A percentile compares a stretch with the other conserved stretches of the same genome.
These are phyloP conservation scores for Oryzaephilus surinamensis DNA, from an alignment of 1,140 invertebrate species.

Conservation along the genomic window DNA sequence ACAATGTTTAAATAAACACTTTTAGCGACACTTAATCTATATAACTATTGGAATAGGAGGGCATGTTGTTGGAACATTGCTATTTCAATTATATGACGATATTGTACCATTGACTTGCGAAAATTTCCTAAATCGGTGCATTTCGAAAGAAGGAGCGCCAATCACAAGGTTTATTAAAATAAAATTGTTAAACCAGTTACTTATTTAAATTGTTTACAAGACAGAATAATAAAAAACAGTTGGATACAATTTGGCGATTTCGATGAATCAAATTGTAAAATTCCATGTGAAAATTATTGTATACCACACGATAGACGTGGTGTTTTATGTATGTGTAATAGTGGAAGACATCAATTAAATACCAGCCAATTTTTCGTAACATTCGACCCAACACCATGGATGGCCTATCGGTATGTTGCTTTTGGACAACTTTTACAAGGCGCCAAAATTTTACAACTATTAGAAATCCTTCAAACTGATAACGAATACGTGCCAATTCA, in stretches of 20 bases:
- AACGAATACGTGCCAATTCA: constrained; percentile 40
- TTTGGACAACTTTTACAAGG: constrained; percentile 58
- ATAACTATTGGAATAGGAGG: constrained; percentile 38
- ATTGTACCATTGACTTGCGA: constrained; percentile 40
- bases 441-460: constrained; percentile 37
- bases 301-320: constrained; percentile 43
- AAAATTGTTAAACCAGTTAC: constrained; percentile 6
- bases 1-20: too few relatives aligned
- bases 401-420: constrained; percentile 67
- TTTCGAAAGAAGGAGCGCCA: constrained; percentile 24
- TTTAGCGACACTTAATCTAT: constrained; percentile 41
- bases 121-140: constrained; percentile 40
- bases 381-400: constrained; percentile 60
- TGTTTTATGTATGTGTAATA: constrained; percentile 43
- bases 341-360: constrained; percentile 45
- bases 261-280: constrained; percentile 29
- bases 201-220: too few relatives aligned
- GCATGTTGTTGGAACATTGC: constrained; percentile 35
- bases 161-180: not conserved
- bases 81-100: constrained; percentile 42
- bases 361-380: constrained; percentile 71
- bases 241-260: constrained; percentile 45
- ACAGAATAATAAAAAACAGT: constrained; percentile 38
- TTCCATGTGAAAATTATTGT: constrained; percentile 44
- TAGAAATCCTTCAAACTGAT: constrained; percentile 40